Evolutionary conservation across 1,140 invertebrate species (phyloP).

Genomic region (Drosophila fuyamai): DNA sequence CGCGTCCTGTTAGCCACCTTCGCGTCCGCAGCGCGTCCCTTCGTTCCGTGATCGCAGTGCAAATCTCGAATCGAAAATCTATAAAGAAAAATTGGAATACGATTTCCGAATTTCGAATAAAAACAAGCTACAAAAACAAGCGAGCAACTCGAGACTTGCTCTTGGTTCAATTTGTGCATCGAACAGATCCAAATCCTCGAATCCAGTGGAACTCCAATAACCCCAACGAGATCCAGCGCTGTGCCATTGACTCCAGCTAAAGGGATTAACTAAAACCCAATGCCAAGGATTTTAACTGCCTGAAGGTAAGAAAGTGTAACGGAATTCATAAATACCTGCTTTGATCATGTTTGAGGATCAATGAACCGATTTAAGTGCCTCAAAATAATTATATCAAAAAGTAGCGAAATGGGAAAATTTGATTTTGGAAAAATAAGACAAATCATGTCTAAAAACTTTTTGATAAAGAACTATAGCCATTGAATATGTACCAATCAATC

Average conservation of each 20-base stretch:
- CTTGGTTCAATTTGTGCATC: constrained; percentile 61
- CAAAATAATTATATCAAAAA: neutral
- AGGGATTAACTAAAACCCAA: constrained; percentile 50
- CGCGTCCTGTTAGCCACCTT: constrained; percentile 45
- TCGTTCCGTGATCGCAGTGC: constrained; percentile 34
- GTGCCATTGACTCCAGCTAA: constrained; percentile 60
- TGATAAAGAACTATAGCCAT: no score
- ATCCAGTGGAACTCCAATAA: constrained; percentile 13
- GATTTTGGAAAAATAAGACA: no score
- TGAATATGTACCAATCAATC: no score
- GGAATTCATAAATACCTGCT: neutral
- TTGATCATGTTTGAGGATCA: neutral
- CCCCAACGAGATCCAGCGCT: constrained; percentile 37
- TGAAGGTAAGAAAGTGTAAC: constrained; percentile 57
- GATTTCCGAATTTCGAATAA: constrained; percentile 6
- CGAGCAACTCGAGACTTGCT: constrained; percentile 51
- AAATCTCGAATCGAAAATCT: neutral
- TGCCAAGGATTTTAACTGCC: constrained; percentile 55
- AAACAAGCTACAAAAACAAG: constrained; percentile 44
- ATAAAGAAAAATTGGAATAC: constrained; percentile 15
- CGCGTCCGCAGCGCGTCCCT: constrained; percentile 42
- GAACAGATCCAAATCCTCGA: constrained; percentile 44
- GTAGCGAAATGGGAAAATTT: no score
- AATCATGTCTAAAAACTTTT: no score
- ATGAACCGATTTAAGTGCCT: neutral